A percentile compares a stretch with the other conserved stretches of the same genome.
phyloP scores from a whole-genome alignment of 2,113 vertebrate species.

The Daubentonia madagascariensis region DNA sequence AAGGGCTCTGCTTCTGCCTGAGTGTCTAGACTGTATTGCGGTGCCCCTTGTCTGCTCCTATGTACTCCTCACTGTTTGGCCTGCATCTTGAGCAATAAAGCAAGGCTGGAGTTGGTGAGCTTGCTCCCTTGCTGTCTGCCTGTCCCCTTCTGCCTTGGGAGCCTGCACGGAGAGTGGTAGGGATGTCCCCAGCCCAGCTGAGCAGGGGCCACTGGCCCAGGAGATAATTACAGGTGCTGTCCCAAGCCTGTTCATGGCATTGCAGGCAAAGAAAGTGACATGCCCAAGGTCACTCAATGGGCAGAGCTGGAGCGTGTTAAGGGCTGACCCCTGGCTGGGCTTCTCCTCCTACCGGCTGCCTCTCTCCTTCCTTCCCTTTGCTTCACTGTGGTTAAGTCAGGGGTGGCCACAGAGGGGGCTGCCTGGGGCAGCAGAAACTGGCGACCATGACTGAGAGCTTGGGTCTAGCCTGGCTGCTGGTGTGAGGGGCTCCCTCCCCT shows the following conservation, averaged over 20 bases:
- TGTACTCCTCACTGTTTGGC: not conserved
- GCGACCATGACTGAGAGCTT: not conserved
- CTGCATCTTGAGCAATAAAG: slow-evolving; percentile 77
- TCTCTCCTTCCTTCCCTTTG: not conserved
- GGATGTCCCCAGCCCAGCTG: not conserved
- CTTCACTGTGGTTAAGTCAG: rapidly evolving
- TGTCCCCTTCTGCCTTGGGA: not conserved
- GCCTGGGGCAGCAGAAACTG: not conserved
- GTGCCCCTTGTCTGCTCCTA: not conserved
- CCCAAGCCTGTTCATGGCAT: not conserved
- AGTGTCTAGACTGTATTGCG: not conserved
- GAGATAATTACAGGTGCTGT: not conserved
- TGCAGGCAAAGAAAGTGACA: rapidly evolving
- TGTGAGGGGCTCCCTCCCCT: too few relatives aligned
- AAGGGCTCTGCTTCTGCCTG: not conserved
- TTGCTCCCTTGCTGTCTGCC: rapidly evolving
- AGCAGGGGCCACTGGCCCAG: not conserved
- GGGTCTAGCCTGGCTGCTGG: not conserved
- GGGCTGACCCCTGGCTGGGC: rapidly evolving
- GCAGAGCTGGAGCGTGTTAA: too few relatives aligned
- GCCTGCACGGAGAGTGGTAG: rapidly evolving
- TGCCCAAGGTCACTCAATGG: rapidly evolving
- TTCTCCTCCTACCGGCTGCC: too few relatives aligned
- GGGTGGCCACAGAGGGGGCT: rapidly evolving
- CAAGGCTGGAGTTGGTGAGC: not conserved